phyloP scores from a whole-genome alignment of 2,888 invertebrate species.

The Drosophila suboccidentalis region DNA sequence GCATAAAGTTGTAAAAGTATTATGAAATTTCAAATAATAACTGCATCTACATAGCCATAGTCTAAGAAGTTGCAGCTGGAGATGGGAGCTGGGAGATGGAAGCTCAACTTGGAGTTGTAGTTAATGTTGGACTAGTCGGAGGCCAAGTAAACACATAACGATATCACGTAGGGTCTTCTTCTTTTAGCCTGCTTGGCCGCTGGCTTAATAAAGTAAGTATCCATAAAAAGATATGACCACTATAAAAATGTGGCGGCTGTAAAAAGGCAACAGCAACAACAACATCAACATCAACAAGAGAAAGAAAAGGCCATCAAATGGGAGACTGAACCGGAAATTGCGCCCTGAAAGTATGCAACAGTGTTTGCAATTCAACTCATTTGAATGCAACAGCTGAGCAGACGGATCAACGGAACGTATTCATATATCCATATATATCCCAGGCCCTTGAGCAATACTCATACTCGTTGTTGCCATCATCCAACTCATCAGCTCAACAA shows the following conservation, averaged over 20 bases:
- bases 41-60: conserved; percentile 64
- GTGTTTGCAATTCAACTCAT: conserved; percentile 44
- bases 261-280: conserved; percentile 42
- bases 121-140: conserved; percentile 14
- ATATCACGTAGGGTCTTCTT: conserved; percentile 54
- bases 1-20: conserved; percentile 80
- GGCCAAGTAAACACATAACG: conserved; percentile 67
- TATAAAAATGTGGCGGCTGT: conserved; percentile 67
- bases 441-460: conserved; percentile 6
- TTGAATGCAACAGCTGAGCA: conserved; percentile 59
- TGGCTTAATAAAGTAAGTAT: conserved; percentile 69
- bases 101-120: conserved; percentile 26
- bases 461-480: neutral
- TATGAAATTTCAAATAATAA: conserved; percentile 80
- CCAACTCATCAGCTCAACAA: conserved; percentile 7
- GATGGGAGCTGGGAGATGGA: conserved; percentile 3
- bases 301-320: conserved; percentile 7
- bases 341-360: conserved; percentile 52
- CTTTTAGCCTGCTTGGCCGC: conserved; percentile 27
- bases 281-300: neutral
- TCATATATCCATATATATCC: neutral
- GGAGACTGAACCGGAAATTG: conserved; percentile 27
- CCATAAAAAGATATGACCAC: conserved; percentile 71
- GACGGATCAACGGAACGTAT: conserved; percentile 31
- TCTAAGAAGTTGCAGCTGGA: conserved; percentile 37